Evolutionary conservation across 23 tunicate genomes (phyloP).

Genomic region (Styela plicata): DNA sequence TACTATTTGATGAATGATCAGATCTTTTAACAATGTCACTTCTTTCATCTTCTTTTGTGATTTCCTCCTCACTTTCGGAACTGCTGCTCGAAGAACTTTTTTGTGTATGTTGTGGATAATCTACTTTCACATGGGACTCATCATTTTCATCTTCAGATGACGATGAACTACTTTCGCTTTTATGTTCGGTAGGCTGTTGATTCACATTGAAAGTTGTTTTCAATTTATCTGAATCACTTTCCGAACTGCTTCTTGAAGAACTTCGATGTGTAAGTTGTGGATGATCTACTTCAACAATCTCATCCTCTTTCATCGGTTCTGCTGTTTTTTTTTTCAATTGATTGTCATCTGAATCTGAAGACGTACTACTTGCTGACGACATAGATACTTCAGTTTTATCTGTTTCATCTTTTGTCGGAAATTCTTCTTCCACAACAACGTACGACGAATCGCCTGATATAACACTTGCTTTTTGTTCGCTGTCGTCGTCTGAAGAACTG

Average conservation of each 20-base stretch:
- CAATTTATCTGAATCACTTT: background rate
- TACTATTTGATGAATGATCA: background rate
- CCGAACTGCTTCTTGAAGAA: slow-evolving; percentile 13
- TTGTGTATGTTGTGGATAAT: background rate
- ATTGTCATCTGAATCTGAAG: background rate
- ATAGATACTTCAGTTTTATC: background rate
- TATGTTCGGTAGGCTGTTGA: background rate
- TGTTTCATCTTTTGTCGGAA: background rate
- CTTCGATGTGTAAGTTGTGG: background rate
- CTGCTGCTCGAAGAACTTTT: background rate
- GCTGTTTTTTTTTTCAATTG: too few relatives aligned
- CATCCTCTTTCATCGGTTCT: background rate
- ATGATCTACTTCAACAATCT: background rate
- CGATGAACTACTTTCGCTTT: background rate
- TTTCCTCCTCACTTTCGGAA: background rate
- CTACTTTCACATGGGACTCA: background rate
- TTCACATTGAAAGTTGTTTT: background rate
- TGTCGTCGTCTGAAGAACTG: background rate
- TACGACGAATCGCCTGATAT: background rate
- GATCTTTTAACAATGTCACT: background rate
- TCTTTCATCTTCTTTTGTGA: too few relatives aligned
- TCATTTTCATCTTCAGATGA: background rate
- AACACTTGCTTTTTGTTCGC: background rate
- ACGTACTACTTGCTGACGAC: background rate
- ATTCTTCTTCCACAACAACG: background rate